Percentiles rank a stretch among this genome's conserved stretches.
These are phyloP conservation scores for Medauroidea extradentata DNA, from an alignment of 1,140 invertebrate genomes.

Conservation along the genomic window DNA sequence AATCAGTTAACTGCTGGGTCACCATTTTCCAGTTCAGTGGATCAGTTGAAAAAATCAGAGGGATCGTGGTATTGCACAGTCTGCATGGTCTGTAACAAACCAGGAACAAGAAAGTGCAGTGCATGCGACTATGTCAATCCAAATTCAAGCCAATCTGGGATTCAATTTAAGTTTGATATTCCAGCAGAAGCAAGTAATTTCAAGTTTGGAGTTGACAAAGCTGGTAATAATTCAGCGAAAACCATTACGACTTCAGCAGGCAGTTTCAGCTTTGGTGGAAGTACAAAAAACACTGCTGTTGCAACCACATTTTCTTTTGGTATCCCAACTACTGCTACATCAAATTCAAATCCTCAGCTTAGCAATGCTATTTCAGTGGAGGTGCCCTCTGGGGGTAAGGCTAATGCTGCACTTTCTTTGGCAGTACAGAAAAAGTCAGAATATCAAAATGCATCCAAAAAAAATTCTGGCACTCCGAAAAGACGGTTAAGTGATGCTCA, in stretches of 20 bases:
- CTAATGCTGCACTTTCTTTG: no score
- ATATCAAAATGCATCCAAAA: no score
- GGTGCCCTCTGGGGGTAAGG: no score
- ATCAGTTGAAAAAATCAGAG: constrained; percentile 45
- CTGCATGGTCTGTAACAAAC: constrained; percentile 57
- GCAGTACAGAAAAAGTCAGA: no score
- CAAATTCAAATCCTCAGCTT: not conserved
- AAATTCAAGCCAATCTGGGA: constrained; percentile 32
- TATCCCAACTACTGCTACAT: constrained; percentile 28
- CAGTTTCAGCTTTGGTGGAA: not conserved
- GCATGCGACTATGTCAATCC: constrained; percentile 51
- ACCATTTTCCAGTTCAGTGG: constrained; percentile 36
- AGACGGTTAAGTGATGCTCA: no score
- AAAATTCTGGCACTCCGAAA: no score
- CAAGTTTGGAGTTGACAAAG: constrained; percentile 47
- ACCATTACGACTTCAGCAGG: not conserved
- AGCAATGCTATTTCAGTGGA: not conserved
- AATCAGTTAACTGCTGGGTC: constrained; percentile 41
- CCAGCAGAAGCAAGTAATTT: constrained; percentile 22
- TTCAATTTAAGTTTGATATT: constrained; percentile 48
- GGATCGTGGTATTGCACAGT: constrained; percentile 56
- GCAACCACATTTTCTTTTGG: constrained; percentile 37
- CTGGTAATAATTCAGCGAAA: constrained; percentile 12
- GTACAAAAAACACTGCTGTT: constrained; percentile 8
- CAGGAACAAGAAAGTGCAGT: constrained; percentile 48